Evolutionary conservation across 1,140 invertebrate genomes (phyloP), one percentile per base, ranked within the genome.

Genomic region (Drosophila elegans): DNA sequence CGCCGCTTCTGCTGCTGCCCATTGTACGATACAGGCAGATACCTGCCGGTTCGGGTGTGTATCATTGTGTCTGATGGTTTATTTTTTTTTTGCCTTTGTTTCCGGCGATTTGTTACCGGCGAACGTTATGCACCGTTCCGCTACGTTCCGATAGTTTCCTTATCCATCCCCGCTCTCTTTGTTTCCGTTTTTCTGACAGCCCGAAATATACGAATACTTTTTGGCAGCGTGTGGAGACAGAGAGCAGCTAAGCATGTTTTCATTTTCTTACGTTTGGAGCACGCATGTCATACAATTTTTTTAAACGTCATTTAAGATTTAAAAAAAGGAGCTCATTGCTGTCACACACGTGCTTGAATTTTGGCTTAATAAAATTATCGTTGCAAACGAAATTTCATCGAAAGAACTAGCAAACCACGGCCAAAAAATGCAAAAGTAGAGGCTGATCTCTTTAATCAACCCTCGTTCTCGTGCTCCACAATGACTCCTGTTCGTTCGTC

Each of bases 51-150:
- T 66, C 44, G 60, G 44, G 49, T 61, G 68, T 66, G 74, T 78
- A 78, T 86, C 83, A 81, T 80, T 68, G 72, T 51, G 53, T 69
- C 74, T 81, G 68, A 74, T 66, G 69, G 79, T 72, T 82, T 78
- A 76, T 74, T 69, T 78, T 75, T 66, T 78, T 78, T 86, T 82
- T 88, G 77, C 79, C 78, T 82, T 81, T 72, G 74, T 82, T 78
- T 82, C 78, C 63, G 79, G 53, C 82, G 78, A 86, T 86, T 86
- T 88, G 82, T 85, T 86, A 69, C 79, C 66, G 64, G 64, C 74
- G 64, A 67, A 67, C 69, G 49, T 86, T 78, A 27, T 51, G 71
- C 49, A 71, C 61, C 61, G 61, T 74, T 78, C 39, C 45, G 46
- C 71, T 74, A 44, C 74, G 77, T 77, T 84, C 59, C 73, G 75